Conservation (phyloP, 2,113 vertebrate genomes). For the Progne subis region DNA sequence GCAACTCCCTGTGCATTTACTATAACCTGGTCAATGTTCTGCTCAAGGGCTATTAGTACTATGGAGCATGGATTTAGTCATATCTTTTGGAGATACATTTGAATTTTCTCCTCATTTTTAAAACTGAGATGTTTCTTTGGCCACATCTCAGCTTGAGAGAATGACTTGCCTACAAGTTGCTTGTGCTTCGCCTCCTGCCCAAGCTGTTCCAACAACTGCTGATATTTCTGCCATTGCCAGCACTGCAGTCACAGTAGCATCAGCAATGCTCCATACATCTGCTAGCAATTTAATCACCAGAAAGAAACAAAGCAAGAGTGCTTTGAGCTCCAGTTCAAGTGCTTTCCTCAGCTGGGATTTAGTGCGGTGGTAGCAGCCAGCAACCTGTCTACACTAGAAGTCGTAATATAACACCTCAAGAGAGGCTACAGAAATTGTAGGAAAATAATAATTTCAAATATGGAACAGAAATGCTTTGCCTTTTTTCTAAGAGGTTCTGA, state of each 20-base stretch:
- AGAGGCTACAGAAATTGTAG: not conserved
- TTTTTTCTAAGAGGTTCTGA: not conserved
- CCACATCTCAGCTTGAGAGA: not conserved
- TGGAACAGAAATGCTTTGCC: not conserved
- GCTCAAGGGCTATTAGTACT: not conserved
- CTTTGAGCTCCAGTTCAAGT: not conserved
- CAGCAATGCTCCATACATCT: constrained; percentile 37
- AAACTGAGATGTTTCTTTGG: not conserved
- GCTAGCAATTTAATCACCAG: constrained; percentile 32
- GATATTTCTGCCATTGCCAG: constrained; percentile 35
- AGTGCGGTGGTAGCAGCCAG: constrained; percentile 10
- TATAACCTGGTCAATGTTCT: not conserved
- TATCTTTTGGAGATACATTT: not conserved
- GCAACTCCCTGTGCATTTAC: not conserved
- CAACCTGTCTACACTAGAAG: not conserved
- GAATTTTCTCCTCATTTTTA: not conserved
- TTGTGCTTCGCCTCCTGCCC: not conserved
- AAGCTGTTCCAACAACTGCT: constrained; percentile 56
- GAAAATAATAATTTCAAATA: not conserved
- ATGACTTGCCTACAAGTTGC: not conserved
- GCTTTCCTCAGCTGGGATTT: constrained; percentile 16
- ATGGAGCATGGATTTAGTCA: not conserved
- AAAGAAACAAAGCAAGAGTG: constrained; percentile 2
- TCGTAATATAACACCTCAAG: not conserved
- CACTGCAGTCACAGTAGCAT: not conserved